Evolutionary conservation across 2,888 invertebrate species (phyloP), one percentile per base, ranked within the genome.

Genomic region (Caenorhabditis sp.): DNA sequence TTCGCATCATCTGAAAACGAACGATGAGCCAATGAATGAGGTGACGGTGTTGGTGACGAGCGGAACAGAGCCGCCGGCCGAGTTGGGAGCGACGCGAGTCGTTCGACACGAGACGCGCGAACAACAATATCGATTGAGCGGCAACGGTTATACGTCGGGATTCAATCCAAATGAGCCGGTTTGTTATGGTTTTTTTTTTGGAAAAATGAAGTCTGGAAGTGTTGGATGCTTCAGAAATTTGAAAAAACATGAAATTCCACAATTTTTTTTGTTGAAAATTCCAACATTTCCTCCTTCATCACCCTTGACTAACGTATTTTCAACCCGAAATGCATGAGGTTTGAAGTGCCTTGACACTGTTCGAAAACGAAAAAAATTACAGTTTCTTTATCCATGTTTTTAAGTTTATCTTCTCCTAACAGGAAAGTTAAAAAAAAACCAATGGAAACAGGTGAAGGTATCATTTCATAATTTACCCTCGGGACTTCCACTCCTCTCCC

Each of bases 81-180:
- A 73, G 49, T 12, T 73, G 31, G 55, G 60, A 14, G 58, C 57
- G 19, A 68, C 69, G 49, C 65, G 59, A 23, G 69, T 74, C 61
- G 79, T 78, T 49, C 79, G 84, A n/a, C 75, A 77, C 55, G 84
- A 84, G 67, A 79, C 69, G 36, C 66, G 72, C 23, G 82, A 84
- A 63, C 77, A 77, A 43, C 77, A 81, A 60, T 84, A 82, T 68
- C 80, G 81, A 23, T 79, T 84, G 60, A 72, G 66, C 58, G 84
- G 84, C 26, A 69, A 78, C 37, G 84, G 84, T 17, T 64, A 68
- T 31, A 63, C 81, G 53, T 81, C 84, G 10, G 74, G 71, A 23
- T 72, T 84, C 64, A 81, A 84, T 65, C 84, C 84, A 37, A 68
- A 73, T 31, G 78, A 84, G 65, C 79, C 83, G 83, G 84, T 84